Conservation (phyloP, 1,140 invertebrate genomes). For the Cherax quadricarinatus region DNA sequence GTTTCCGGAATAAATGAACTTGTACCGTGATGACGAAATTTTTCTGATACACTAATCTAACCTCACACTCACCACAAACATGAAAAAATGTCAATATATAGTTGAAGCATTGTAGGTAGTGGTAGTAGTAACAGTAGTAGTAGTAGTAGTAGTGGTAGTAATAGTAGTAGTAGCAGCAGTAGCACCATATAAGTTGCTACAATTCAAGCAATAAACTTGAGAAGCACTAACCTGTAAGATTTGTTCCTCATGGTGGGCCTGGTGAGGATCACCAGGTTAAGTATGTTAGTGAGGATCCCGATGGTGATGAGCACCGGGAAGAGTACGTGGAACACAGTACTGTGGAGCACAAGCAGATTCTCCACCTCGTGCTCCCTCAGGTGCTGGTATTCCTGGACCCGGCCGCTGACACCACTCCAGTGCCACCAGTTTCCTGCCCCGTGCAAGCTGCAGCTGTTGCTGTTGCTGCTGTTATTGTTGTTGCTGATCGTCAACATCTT, state of each 20-base stretch:
- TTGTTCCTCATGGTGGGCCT: conserved; percentile 46
- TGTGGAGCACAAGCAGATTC: conserved; percentile 11
- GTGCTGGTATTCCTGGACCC: neutral
- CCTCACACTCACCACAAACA: too few relatives aligned
- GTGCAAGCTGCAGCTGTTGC: neutral
- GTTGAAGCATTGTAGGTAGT: too few relatives aligned
- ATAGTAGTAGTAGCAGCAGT: too few relatives aligned
- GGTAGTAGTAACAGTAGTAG: too few relatives aligned
- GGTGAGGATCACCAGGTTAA: conserved; percentile 54
- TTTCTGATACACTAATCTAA: too few relatives aligned
- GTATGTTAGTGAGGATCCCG: conserved; percentile 34
- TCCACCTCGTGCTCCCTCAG: neutral
- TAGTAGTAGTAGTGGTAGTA: too few relatives aligned
- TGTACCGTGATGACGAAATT: too few relatives aligned
- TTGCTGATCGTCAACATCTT: neutral
- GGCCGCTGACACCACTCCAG: neutral
- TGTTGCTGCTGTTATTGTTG: too few relatives aligned
- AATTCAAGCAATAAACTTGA: too few relatives aligned
- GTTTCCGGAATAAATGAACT: too few relatives aligned
- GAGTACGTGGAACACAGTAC: conserved; percentile 10
- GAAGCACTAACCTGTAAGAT: conserved; percentile 32
- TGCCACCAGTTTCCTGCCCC: neutral
- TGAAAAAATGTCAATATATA: too few relatives aligned
- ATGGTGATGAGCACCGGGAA: conserved; percentile 41
- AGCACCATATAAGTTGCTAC: too few relatives aligned